phyloP scores from a whole-genome alignment of 2,113 vertebrate species.

The Apaloderma vittatum region DNA sequence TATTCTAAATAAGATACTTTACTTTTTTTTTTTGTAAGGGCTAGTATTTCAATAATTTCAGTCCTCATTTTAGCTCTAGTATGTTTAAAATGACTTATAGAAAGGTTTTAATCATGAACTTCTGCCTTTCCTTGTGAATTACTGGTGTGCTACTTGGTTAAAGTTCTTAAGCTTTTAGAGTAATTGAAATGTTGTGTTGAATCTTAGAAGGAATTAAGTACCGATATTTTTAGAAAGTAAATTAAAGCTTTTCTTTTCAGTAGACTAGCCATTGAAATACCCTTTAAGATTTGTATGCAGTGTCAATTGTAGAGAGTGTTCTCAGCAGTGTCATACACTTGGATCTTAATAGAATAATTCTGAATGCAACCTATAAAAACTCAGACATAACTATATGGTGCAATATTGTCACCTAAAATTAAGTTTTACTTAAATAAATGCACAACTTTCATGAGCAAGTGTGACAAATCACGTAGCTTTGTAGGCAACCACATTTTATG shows the following conservation, averaged over 20 bases:
- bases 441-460: not conserved
- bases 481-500: not conserved
- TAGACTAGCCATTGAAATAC: not conserved
- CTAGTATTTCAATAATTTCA: not conserved
- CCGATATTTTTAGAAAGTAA: constrained; percentile 42
- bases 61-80: not conserved
- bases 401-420: not conserved
- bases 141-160: not conserved
- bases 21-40: not conserved
- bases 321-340: not conserved
- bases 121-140: not conserved
- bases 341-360: not conserved
- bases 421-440: not conserved
- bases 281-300: not conserved
- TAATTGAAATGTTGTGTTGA: constrained; percentile 26
- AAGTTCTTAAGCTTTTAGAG: constrained; percentile 31
- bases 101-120: not conserved
- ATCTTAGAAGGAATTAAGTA: constrained; percentile 25
- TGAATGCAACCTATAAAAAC: not conserved
- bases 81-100: not conserved
- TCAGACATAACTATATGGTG: not conserved
- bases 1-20: not conserved
- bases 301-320: not conserved
- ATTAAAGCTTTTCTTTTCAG: constrained; percentile 16
- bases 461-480: not conserved